Base-by-base conservation (phyloP, 2,888 invertebrate species). In the Callimorpha dominula region DNA sequence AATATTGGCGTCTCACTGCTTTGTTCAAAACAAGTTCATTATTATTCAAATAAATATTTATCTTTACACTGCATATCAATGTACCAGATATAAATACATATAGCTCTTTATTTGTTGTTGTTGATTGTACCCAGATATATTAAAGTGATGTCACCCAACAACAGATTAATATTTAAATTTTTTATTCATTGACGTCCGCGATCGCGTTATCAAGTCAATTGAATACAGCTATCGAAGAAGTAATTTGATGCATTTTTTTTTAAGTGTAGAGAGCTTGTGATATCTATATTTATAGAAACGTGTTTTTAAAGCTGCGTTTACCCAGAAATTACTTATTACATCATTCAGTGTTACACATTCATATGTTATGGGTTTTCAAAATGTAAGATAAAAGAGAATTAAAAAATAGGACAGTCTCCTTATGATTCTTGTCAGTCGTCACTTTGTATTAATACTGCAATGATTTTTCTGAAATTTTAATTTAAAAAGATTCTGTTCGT, bases 151-250 rank as follows among this genome's bases (percentile, higher is more conserved):
- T 68, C 67, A 68, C 54, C 67, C 57, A 42, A 42, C 67, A 54
- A 68, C 46, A 68, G 67, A 68, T 68, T 46, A 60, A 68, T 42
- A 54, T 54, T 42, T 54, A 57, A 54, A 43, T 57, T 54, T 54
- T 42, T 43, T 68, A 57, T 43, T n/a, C 20, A 40, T 43, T 68
- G 57, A 68, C 52, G 52, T 42, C n/a, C 52, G 11, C 15, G 15
- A 64, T 43, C 20, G 20, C 20, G 4, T 57, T n/a, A n/a, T n/a
- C n/a, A n/a, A n/a, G n/a, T n/a, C n/a, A n/a, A 12, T 20, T 57
- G 20, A 57, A 57, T 57, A 52, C 20, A 57, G 20, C n/a, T 20
- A 57, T 64, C 43, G n/a, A 43, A n/a, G 43, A n/a, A 64, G 11
- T 64, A 46, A 65, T 65, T n/a, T 7, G 20, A 65, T 65, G 46